Evolutionary conservation across 2,113 vertebrate species (phyloP).

Genomic region (Panurus biarmicus): DNA sequence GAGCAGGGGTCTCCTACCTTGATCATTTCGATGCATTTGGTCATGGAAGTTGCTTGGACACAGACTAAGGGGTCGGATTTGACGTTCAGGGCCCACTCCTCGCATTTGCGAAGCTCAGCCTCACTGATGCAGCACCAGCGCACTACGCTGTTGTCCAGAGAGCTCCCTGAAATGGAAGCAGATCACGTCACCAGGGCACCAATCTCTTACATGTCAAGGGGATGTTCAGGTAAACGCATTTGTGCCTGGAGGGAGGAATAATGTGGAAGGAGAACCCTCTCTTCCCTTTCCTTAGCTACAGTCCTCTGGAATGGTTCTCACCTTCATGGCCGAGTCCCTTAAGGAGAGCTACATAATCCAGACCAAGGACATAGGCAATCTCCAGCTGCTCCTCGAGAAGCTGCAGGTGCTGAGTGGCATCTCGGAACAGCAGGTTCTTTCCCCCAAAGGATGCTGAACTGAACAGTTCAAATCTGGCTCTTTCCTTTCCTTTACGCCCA

Average conservation of each 20-base stretch:
- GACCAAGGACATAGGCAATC: conserved; percentile 80
- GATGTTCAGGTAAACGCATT: not conserved
- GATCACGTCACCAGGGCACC: not conserved
- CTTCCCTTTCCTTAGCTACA: not conserved
- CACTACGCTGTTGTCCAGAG: conserved; percentile 84
- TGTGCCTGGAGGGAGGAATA: not conserved
- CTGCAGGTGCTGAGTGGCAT: conserved; percentile 73
- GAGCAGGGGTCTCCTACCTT: conserved; percentile 68
- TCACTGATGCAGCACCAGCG: conserved; percentile 89
- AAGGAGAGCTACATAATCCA: conserved; percentile 84
- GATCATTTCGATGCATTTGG: conserved; percentile 83
- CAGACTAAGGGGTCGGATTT: conserved; percentile 84
- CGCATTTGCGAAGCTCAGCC: conserved; percentile 83
- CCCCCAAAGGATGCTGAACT: conserved; percentile 72
- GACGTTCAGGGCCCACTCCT: conserved; percentile 84
- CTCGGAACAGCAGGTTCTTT: conserved; percentile 82
- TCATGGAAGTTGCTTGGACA: conserved; percentile 76
- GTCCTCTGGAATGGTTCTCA: conserved; percentile 27
- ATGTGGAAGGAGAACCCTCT: not conserved
- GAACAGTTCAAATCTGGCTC: conserved; percentile 79
- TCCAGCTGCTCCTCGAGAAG: conserved; percentile 73
- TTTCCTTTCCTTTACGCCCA: conserved; percentile 74
- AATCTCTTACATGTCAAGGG: not conserved
- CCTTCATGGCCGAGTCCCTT: conserved; percentile 89
- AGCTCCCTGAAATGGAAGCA: conserved; percentile 73